Evolutionary conservation across 2,888 invertebrate genomes (phyloP), one percentile per base, ranked within the genome.

Genomic region (Lapara coniferarum): DNA sequence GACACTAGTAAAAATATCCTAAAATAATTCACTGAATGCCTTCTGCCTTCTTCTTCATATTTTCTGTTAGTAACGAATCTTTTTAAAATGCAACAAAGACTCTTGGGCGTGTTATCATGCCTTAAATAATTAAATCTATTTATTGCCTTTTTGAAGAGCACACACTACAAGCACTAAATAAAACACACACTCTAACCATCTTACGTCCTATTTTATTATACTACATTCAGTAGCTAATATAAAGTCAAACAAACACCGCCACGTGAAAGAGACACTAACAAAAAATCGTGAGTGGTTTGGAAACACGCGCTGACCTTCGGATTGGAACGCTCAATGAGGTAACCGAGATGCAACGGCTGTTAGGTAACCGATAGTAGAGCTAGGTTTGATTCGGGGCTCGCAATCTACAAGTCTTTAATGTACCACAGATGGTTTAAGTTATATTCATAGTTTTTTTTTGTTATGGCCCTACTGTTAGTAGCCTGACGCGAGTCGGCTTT

Each of bases 361-460:
- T 86, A 85, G 75, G 82, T 86, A 87, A 88, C 76, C 77, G 74
- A 78, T 80, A 79, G 78, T 77, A 75, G 73, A 75, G 76, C 82
- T 80, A 80, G 78, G 76, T 71, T 76, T 71, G 76, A 73, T 80
- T 77, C 77, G 74, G 49, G 58, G 51, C n/a, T 68, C 46, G 58
- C 51, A 37, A 58, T 68, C n/a, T 51, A 68, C 37, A 30, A 51
- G 13, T 19, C 25, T 5, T 57, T 57, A 30, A 30, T 6, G 56
- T 56, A 8, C 19, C 16, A 55, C 19, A 13, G 56, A 53, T 53
- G 16, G n/a, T 56, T 25, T 30, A 25, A 25, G 56, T 56, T 56
- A 25, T 56, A 56, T 19, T 25, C 1, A 13, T 10, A 13, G 13
- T 57, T 55, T 12, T 44, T 59, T 44, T 10, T n/a, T n/a, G n/a